A percentile compares a stretch with the other conserved stretches of the same genome.
These are phyloP conservation scores for Sebastes melanostomus DNA, from an alignment of 2,797 vertebrate genomes.

Conservation along the genomic window DNA sequence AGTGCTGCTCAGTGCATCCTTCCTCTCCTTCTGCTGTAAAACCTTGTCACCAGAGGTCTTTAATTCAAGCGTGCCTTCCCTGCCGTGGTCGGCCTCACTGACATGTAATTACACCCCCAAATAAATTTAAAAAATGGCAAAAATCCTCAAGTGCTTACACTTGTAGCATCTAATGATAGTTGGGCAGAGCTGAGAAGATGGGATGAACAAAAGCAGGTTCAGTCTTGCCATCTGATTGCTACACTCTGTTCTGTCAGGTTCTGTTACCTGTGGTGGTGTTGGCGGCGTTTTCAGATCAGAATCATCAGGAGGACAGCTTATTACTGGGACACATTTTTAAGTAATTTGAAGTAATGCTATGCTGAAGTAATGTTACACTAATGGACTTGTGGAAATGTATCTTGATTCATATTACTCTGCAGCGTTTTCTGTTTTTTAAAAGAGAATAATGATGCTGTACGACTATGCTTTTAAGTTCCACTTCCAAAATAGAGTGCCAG, in stretches of 20 bases:
- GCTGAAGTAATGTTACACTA: background rate
- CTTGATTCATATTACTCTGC: background rate
- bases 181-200: background rate
- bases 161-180: background rate
- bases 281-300: background rate
- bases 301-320: background rate
- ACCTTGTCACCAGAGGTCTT: slow-evolving; percentile 1
- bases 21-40: background rate
- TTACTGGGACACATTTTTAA: background rate
- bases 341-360: background rate
- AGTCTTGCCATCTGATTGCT: background rate
- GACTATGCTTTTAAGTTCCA: background rate
- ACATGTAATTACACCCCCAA: background rate
- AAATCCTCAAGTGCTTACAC: background rate
- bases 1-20: background rate
- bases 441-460: background rate
- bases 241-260: background rate
- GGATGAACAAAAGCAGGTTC: background rate
- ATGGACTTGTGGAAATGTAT: background rate
- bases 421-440: background rate
- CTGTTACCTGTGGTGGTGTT: background rate
- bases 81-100: background rate
- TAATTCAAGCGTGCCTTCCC: background rate
- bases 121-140: slow-evolving; percentile 15
- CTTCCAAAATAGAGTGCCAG: background rate